Base-by-base conservation (phyloP, 2,888 invertebrate species). In the Mythimna ferrago region DNA sequence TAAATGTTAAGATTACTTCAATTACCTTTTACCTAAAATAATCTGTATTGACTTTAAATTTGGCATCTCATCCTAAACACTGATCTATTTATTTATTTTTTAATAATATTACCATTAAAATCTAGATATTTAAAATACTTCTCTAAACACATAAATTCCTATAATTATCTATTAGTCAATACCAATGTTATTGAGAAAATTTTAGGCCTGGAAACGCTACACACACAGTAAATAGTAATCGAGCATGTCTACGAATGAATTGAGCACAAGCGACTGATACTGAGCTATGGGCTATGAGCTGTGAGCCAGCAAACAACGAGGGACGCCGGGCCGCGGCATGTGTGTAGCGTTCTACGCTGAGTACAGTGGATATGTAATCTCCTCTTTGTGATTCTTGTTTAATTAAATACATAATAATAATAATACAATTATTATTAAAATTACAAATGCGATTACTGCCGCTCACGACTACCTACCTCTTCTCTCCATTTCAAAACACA, bases 1-100 rank as follows among this genome's bases (percentile, higher is more conserved):
- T 95, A 95, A 95, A 95, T 91, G 95, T 95, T 94, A 95, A 94
- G 94, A 94, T 95, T 95, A 95, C 91, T 92, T 95, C 94, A 95
- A 93, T 95, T 95, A 96, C 91, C 90, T 92, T 96, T 96, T 96
- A 96, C 97, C 96, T 97, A 96, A 96, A 95, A 95, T 96, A 97
- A 96, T 94, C 94, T 88, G 97, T 97, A 97, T 97, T 97, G 97
- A 97, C 97, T 97, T 97, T 96, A 95, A 95, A 97, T 97, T 97
- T 97, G 97, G 97, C 97, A 97, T 95, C 96, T 96, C 95, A 93
- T 94, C 93, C 96, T 96, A 96, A 95, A 96, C 96, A 96, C 95
- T 94, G 95, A 96, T 94, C 95, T 95, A 95, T 93, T 93, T 91
- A 90, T 90, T 93, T 76, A 89, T 90, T 92, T 89, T 90, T 92